Base-by-base conservation (phyloP, 2,888 invertebrate species). In the Mesorhabditis belari region DNA sequence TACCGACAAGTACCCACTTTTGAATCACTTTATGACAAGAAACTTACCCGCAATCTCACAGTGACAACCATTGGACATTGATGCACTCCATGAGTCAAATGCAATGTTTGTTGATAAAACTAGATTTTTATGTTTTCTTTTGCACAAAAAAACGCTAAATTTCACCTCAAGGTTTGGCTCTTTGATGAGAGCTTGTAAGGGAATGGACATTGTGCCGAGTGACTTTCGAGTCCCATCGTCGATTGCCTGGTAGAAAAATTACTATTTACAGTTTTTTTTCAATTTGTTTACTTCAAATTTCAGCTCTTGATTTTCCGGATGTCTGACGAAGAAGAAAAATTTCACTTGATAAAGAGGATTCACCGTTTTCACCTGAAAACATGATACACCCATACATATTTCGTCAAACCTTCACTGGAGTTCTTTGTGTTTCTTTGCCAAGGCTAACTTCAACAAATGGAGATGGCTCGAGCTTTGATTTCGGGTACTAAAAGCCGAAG, bases 321-420 rank as follows among this genome's bases (percentile, higher is more conserved):
- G 91, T 71, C 88, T 87, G 3, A 95, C 89, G 49, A 95, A 86
- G 85, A 94, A 94, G 2, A 91, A 89, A 83, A 93, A 92, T 5
- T 92, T 92, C 81, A 92, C 89, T 83, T 95, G 94, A 88, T 90
- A 96, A 57, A 93, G 89, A 0, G 96, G 96, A 80, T 90, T 88
- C 70, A 88, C 89, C 0, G 90, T 91, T 70, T 91, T 82, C 25
- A 71, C 60, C 65, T 65, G 27, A 57, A 57, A 52, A 50, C n/a
- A n/a, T n/a, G n/a, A n/a, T n/a, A n/a, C n/a, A n/a, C n/a, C n/a
- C n/a, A n/a, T n/a, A n/a, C n/a, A 55, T 12, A 19, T 51, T 21
- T 25, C 3, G 53, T 12, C 23, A 21, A 6, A 67, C 73, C 66
- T 78, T 76, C 2, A 79, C 77, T 5, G 77, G 75, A 19, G 77